A percentile compares a stretch with the other conserved stretches of the same genome.
phyloP scores from a whole-genome alignment of 1,140 invertebrate species.

The Anastatus disparis region DNA sequence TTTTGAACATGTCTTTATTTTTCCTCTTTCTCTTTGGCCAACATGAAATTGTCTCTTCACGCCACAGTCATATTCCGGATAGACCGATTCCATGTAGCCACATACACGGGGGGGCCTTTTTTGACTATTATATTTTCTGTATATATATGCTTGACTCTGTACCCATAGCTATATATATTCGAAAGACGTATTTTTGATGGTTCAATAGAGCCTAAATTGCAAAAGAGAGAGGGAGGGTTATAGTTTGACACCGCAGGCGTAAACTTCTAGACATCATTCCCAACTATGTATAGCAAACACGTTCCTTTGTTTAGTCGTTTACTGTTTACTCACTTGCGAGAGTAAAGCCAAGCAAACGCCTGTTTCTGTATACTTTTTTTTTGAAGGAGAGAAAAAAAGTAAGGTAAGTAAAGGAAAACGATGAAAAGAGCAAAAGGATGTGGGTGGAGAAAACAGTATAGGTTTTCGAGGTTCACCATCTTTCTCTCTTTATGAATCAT shows the following conservation, averaged over 20 bases:
- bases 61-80: background rate
- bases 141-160: constrained; percentile 8
- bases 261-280: constrained; percentile 42
- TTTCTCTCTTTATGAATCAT: no score
- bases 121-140: background rate
- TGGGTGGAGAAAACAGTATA: no score
- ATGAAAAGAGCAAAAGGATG: background rate
- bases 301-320: constrained; percentile 3
- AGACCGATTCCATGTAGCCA: constrained; percentile 24
- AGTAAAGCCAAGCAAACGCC: background rate
- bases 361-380: no score
- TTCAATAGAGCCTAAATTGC: background rate
- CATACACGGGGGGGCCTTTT: constrained; percentile 1
- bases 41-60: constrained; percentile 23
- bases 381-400: no score
- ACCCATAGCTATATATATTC: background rate
- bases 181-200: background rate
- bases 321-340: constrained; percentile 1
- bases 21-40: background rate
- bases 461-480: no score
- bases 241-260: constrained; percentile 13
- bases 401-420: no score
- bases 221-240: background rate
- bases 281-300: background rate
- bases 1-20: no score